phyloP scores from a whole-genome alignment of 2,113 vertebrate species.

The Calyptommatus sinebrachiatus region DNA sequence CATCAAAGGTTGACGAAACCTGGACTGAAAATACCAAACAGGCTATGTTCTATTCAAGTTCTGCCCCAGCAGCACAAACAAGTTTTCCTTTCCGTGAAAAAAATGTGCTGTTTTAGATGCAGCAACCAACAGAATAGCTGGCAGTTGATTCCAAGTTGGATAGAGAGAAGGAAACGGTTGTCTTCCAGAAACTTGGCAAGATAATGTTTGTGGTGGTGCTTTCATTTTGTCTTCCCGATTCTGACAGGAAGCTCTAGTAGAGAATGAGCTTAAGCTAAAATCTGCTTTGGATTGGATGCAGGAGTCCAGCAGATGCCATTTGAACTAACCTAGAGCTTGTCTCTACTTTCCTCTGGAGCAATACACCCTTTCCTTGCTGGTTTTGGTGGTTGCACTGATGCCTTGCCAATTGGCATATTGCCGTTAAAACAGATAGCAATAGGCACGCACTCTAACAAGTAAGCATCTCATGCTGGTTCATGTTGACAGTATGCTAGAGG shows the following conservation, averaged over 20 bases:
- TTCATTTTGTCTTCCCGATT: not conserved
- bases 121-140: not conserved
- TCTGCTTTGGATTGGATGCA: constrained; percentile 1
- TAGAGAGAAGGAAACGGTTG: no score
- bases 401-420: constrained; percentile 16
- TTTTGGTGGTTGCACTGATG: constrained; percentile 11
- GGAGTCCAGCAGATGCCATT: not conserved
- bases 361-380: constrained; percentile 5
- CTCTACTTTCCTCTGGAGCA: constrained; percentile 19
- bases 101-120: not conserved
- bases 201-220: not conserved
- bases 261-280: not conserved
- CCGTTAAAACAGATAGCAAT: constrained; percentile 28
- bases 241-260: not conserved
- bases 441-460: constrained; percentile 2
- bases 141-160: not conserved
- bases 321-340: not conserved
- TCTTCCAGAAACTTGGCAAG: not conserved
- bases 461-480: not conserved
- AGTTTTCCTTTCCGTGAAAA: not conserved
- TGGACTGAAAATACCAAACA: not conserved
- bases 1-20: no score
- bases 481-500: not conserved
- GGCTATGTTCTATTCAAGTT: not conserved
- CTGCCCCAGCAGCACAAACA: not conserved